Percentiles rank a stretch among this genome's conserved stretches.
These are phyloP conservation scores for Creontiades dilutus DNA, from an alignment of 2,888 invertebrate species.

Conservation along the genomic window DNA sequence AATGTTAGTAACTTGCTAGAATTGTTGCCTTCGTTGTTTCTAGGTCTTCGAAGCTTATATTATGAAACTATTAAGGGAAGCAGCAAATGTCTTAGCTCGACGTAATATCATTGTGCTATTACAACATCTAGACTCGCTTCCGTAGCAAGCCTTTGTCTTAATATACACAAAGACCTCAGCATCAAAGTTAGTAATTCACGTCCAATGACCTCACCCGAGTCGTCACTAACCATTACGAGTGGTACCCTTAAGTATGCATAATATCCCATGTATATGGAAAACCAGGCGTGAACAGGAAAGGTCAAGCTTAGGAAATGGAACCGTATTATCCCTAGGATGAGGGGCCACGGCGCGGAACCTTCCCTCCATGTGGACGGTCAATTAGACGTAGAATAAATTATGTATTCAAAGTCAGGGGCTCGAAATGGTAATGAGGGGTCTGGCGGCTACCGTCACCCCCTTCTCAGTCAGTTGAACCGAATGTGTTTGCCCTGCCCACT, in stretches of 20 bases:
- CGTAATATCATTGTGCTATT: too few species aligned
- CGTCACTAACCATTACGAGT: too few species aligned
- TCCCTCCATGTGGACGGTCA: slow-evolving; percentile 19
- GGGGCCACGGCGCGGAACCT: not conserved
- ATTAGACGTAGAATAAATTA: slow-evolving; percentile 51
- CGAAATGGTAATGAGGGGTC: slow-evolving; percentile 43
- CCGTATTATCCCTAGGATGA: not conserved
- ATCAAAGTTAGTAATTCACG: too few species aligned
- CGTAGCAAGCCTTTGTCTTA: too few species aligned
- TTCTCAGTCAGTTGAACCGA: slow-evolving; percentile 35
- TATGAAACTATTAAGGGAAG: too few species aligned
- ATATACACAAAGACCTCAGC: too few species aligned
- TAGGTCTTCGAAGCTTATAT: too few species aligned
- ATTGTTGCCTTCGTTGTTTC: too few species aligned
- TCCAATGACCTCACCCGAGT: too few species aligned
- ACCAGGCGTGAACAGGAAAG: slow-evolving; percentile 24
- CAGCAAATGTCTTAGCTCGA: too few species aligned
- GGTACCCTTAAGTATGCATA: not conserved
- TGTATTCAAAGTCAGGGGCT: slow-evolving; percentile 60
- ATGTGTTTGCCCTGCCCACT: not conserved
- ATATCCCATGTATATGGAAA: slow-evolving; percentile 4
- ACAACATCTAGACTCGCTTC: too few species aligned
- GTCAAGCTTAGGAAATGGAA: not conserved
- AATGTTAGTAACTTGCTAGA: too few species aligned
- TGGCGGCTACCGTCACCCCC: slow-evolving; percentile 13